phyloP scores from a whole-genome alignment of 2,113 vertebrate genomes.

The Daboia siamensis region DNA sequence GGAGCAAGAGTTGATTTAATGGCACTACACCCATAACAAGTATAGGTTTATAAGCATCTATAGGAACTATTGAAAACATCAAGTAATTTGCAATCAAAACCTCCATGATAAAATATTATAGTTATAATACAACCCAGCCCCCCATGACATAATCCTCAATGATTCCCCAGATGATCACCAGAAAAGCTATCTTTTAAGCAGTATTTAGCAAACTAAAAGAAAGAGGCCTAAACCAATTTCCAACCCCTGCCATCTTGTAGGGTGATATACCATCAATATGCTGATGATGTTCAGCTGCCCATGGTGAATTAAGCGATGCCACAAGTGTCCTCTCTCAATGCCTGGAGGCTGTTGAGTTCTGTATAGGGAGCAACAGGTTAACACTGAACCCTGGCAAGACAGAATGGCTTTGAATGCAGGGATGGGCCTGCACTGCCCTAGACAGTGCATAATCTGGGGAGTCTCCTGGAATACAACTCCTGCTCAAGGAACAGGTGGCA shows the following conservation, averaged over 20 bases:
- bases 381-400: background rate
- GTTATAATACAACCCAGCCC: background rate
- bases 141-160: background rate
- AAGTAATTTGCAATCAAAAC: background rate
- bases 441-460: too few relatives aligned
- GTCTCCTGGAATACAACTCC: background rate
- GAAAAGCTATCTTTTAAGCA: background rate
- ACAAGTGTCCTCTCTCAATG: background rate
- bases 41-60: background rate
- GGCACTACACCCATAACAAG: background rate
- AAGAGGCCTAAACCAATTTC: background rate
- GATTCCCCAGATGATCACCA: background rate
- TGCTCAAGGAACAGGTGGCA: background rate
- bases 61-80: background rate
- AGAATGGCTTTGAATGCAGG: background rate
- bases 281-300: background rate
- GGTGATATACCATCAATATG: background rate
- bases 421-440: too few relatives aligned
- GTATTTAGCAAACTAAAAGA: background rate
- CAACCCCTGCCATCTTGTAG: background rate
- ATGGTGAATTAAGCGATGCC: background rate
- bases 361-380: background rate
- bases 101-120: background rate
- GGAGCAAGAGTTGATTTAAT: background rate
- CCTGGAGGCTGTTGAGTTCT: background rate